Conservation (phyloP, 2,113 vertebrate species). For the Panthera uncia region DNA sequence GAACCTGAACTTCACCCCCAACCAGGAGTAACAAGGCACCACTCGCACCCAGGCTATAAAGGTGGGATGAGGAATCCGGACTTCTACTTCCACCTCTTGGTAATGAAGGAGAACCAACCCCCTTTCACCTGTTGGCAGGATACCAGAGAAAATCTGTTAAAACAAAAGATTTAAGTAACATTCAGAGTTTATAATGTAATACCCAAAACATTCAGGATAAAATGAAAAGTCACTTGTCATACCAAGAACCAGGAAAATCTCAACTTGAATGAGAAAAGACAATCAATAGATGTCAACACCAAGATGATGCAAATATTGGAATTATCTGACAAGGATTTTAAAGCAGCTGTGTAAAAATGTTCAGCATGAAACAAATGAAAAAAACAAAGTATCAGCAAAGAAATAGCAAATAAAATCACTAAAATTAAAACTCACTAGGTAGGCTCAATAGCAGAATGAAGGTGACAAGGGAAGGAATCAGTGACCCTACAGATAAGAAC, state of each 20-base stretch:
- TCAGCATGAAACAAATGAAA: not conserved
- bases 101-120: not conserved
- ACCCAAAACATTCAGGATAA: not conserved
- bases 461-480: not conserved
- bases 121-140: not conserved
- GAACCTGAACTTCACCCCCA: not conserved
- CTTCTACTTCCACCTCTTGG: not conserved
- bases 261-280: not conserved
- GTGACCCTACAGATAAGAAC: not conserved
- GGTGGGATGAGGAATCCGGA: not conserved
- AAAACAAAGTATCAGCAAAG: not conserved
- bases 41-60: not conserved
- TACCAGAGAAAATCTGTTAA: not conserved
- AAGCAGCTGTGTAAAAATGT: not conserved
- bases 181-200: not conserved
- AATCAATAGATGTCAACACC: not conserved
- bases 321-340: not conserved
- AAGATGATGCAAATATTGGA: not conserved
- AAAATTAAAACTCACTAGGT: not conserved
- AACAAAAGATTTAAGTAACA: not conserved
- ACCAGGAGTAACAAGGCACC: not conserved
- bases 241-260: conserved; percentile 29
- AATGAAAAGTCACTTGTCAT: not conserved
- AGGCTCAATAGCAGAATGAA: not conserved
- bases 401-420: not conserved